Evolutionary conservation across 2,113 vertebrate genomes (phyloP).

Genomic region (Atrichornis clamosus): DNA sequence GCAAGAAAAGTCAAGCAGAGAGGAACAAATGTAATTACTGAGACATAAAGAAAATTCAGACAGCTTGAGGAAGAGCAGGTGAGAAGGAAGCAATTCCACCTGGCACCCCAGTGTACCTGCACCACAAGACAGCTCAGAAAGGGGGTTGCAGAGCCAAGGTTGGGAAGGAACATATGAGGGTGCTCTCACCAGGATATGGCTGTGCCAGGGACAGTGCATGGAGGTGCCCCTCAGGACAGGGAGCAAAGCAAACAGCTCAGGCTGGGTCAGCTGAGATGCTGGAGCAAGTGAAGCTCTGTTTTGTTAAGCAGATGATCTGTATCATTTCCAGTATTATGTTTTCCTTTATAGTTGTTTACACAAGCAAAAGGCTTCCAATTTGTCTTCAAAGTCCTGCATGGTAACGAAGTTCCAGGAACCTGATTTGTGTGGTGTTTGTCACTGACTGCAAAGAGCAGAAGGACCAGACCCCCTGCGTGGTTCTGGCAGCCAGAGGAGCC

Average conservation of each 20-base stretch:
- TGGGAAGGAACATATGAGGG: not conserved
- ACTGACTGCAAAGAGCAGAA: not conserved
- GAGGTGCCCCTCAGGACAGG: not conserved
- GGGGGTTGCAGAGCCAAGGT: not conserved
- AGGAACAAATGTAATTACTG: not conserved
- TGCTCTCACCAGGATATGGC: accelerated
- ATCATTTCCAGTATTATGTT: not conserved
- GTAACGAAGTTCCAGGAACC: not conserved
- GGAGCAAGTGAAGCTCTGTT: not conserved
- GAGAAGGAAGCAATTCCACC: not conserved
- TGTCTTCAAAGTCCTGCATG: not conserved
- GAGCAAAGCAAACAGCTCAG: not conserved
- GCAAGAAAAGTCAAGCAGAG: not conserved
- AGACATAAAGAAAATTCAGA: not conserved
- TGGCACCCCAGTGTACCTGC: not conserved
- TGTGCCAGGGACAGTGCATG: accelerated
- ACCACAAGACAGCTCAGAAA: not conserved
- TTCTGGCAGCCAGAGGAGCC: not conserved
- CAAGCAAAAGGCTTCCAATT: not conserved
- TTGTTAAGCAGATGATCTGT: not conserved
- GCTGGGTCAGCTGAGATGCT: not conserved
- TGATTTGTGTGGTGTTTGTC: not conserved
- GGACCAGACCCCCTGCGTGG: not conserved
- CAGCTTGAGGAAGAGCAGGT: not conserved
- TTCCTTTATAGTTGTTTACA: not conserved